Evolutionary conservation across 2,797 vertebrate species (phyloP), one percentile per base, ranked within the genome.

Genomic region (Enteromius fasciolatus): DNA sequence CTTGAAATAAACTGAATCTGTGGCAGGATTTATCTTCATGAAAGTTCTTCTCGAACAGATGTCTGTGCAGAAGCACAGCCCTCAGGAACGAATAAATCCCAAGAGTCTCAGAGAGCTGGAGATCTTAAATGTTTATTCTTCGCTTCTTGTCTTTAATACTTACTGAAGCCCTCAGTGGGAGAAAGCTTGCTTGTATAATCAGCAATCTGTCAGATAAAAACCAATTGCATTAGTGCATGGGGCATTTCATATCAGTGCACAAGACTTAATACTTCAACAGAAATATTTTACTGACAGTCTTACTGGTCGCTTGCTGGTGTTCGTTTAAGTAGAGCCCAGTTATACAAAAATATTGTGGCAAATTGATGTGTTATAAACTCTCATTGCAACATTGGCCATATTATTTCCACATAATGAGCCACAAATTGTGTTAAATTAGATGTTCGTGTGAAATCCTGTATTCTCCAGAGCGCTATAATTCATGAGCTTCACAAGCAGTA

Each of bases 91-190:
- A 57, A 67, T 50, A 70, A 52, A 25, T 78, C 81, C 69, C 68
- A 33, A 31, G 78, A 70, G 44, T 46, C 44, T 52, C 54, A 14
- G 52, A 11, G 31, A 33, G 76, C 67, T 25, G 75, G 25, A 76
- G 59, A 41, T 41, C 44, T 73, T 39, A 74, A 81, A 72, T 83
- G 73, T 81, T 69, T 73, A 44, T 81, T 67, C 44, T 76, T 70
- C 54, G 31, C 54, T 23, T 64, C 36, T 48, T 68, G 44, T 54
- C 63, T 52, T 50, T 85, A 48, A 81, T 66, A 75, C 63, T 78
- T 70, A 50, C 54, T 75, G 44, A 69, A 78, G 63, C 28, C 46
- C 17, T 66, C 17, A 28, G 9, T 9, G 15, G 18, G 5, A 12
- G 25, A 31, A n/a, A 74, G 23, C 72, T 36, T 74, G 31, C 10